phyloP scores from a whole-genome alignment of 2,797 vertebrate genomes.

The Anguilla marmorata region DNA sequence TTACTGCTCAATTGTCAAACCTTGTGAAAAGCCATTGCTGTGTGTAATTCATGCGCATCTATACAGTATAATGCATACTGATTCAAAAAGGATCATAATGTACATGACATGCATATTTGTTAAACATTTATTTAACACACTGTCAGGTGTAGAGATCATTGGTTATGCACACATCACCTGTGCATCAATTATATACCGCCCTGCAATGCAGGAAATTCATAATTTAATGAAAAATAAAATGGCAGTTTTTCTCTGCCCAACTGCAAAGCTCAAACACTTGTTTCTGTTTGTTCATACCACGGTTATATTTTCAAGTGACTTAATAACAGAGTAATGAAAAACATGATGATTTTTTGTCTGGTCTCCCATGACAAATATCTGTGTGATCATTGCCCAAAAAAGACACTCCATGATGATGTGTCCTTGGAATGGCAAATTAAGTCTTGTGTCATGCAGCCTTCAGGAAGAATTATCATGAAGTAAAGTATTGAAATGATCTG shows the following conservation, averaged over 20 bases:
- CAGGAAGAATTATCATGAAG: neutral
- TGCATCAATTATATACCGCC: neutral
- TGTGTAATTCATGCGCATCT: neutral
- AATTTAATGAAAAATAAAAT: neutral
- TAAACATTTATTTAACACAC: neutral
- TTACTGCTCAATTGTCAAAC: neutral
- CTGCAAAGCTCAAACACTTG: neutral
- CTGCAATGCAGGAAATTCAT: neutral
- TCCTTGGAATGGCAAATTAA: neutral
- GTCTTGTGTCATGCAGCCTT: neutral
- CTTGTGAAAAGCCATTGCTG: neutral
- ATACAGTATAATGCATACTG: neutral
- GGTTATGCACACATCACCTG: neutral
- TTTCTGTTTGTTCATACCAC: neutral
- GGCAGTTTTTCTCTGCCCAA: neutral
- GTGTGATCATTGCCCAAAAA: neutral
- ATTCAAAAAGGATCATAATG: neutral
- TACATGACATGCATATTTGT: neutral
- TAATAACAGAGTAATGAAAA: neutral
- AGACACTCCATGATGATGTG: neutral
- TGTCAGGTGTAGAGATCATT: neutral
- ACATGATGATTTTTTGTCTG: neutral
- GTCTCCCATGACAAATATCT: neutral
- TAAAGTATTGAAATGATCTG: neutral
- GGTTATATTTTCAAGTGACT: slow-evolving; percentile 14